Percentiles rank a stretch among this genome's conserved stretches.
These are phyloP conservation scores for Rhinoderma darwinii DNA, from an alignment of 2,113 vertebrate genomes.

Conservation along the genomic window DNA sequence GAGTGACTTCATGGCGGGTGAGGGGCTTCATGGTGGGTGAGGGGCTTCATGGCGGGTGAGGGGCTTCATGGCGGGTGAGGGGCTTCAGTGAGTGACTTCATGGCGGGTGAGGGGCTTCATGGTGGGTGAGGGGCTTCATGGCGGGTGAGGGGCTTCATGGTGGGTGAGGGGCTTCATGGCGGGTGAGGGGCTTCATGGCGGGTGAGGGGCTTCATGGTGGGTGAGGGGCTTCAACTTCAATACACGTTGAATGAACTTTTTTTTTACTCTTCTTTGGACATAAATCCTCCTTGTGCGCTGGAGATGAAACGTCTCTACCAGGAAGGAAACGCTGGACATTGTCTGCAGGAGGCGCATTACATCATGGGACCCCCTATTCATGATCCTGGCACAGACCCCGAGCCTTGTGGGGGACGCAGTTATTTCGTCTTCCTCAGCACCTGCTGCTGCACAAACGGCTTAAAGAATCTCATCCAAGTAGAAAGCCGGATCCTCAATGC, in stretches of 20 bases:
- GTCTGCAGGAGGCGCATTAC: not conserved
- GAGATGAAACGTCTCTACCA: not conserved
- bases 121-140: too few relatives aligned
- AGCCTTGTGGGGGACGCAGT: not conserved
- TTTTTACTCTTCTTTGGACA: not conserved
- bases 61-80: too few relatives aligned
- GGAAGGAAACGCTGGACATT: not conserved
- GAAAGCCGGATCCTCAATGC: not conserved
- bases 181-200: too few relatives aligned
- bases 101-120: too few relatives aligned
- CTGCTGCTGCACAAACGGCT: slow-evolving; percentile 29
- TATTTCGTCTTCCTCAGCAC: slow-evolving; percentile 11
- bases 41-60: too few relatives aligned
- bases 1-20: too few relatives aligned
- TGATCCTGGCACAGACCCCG: not conserved
- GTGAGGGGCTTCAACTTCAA: not conserved
- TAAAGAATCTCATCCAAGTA: not conserved
- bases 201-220: not conserved
- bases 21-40: too few relatives aligned
- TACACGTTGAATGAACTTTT: not conserved
- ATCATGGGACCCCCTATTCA: not conserved
- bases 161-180: too few relatives aligned
- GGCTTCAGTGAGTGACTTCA: too few relatives aligned
- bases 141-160: too few relatives aligned
- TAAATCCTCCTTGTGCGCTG: not conserved